Conservation (phyloP, 2,797 vertebrate species). For the Mormyrops boulengeri region DNA sequence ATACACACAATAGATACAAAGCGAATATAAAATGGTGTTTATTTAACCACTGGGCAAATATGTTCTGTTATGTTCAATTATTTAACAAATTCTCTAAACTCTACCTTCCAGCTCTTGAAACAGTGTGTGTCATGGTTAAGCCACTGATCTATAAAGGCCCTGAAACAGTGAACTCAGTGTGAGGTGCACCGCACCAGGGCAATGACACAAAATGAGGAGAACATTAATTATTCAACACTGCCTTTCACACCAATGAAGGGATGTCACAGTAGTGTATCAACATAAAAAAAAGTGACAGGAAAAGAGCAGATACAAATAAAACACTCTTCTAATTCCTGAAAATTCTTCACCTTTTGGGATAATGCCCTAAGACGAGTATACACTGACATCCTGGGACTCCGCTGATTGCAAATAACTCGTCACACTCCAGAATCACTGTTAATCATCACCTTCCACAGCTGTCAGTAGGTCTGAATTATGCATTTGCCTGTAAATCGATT, state of each 20-base stretch:
- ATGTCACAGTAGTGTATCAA: not conserved
- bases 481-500: not conserved
- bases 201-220: not conserved
- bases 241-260: not conserved
- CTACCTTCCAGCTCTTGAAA: not conserved
- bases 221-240: not conserved
- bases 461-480: not conserved
- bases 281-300: not conserved
- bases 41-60: not conserved
- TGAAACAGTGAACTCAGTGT: not conserved
- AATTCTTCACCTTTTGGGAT: not conserved
- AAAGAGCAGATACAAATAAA: not conserved
- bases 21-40: slow-evolving; percentile 1
- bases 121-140: not conserved
- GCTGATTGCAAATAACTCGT: not conserved
- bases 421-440: not conserved
- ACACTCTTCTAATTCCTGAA: not conserved
- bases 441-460: not conserved
- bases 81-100: slow-evolving; percentile 5
- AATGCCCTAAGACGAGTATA: not conserved
- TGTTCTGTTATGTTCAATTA: not conserved
- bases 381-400: not conserved
- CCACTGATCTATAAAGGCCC: slow-evolving; percentile 8
- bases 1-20: not conserved
- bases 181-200: not conserved